These are phyloP conservation scores for Luehdorfia chinensis DNA, from an alignment of 1,140 invertebrate genomes.

Conservation along the genomic window DNA sequence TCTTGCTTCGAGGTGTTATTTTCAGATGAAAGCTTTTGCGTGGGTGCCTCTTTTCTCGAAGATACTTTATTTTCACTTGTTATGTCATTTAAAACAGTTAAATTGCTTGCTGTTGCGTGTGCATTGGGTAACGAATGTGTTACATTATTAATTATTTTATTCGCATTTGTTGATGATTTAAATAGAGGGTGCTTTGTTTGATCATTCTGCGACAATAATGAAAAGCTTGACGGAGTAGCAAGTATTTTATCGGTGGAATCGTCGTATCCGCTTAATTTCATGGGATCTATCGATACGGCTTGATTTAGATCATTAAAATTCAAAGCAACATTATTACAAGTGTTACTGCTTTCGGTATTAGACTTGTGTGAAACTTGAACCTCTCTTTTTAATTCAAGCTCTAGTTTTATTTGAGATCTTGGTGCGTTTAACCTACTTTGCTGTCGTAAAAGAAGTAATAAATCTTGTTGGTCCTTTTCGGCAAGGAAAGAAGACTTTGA, in stretches of 20 bases:
- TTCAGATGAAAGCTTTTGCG: slow-evolving; percentile 1
- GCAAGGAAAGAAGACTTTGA: slow-evolving; percentile 24
- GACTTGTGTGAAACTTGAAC: not conserved
- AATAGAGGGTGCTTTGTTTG: not conserved
- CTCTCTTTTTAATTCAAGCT: slow-evolving; percentile 10
- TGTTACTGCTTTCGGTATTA: slow-evolving; percentile 1
- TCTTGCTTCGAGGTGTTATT: slow-evolving; percentile 20
- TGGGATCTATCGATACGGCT: too few relatives aligned
- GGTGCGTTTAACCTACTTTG: slow-evolving; percentile 34
- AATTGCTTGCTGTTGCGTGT: not conserved
- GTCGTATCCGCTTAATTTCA: too few relatives aligned
- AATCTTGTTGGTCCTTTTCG: slow-evolving; percentile 47
- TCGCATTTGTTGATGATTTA: not conserved
- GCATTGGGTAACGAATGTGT: not conserved
- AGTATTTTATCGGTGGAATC: too few relatives aligned
- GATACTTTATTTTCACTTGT: slow-evolving; percentile 1
- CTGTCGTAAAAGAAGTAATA: slow-evolving; percentile 42
- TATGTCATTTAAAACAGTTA: too few relatives aligned
- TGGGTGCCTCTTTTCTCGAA: slow-evolving; percentile 1
- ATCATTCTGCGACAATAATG: not conserved
- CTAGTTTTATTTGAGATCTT: slow-evolving; percentile 4
- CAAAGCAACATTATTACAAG: too few relatives aligned
- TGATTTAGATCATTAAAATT: too few relatives aligned
- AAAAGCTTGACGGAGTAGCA: not conserved
- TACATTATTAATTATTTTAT: not conserved